Conservation (phyloP, 1,140 invertebrate genomes). For the Maconellicoccus hirsutus region DNA sequence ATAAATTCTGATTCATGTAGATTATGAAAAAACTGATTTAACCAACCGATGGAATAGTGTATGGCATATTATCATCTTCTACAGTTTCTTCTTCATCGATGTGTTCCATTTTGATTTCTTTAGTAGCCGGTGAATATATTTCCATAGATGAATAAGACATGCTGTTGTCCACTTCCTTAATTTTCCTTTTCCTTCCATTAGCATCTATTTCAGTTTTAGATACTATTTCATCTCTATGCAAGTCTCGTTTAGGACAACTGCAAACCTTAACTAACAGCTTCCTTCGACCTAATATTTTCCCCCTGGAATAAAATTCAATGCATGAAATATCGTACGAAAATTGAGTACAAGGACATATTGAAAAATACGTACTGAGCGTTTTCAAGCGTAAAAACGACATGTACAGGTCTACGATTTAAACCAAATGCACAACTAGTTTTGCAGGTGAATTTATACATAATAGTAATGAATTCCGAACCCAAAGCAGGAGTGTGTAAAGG, state of each 20-base stretch:
- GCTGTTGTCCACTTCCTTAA: constrained; percentile 11
- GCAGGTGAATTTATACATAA: constrained; percentile 65
- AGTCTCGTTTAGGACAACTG: constrained; percentile 70
- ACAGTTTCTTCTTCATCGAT: constrained; percentile 11
- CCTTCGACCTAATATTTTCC: constrained; percentile 49
- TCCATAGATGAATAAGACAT: background rate
- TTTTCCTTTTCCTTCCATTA: background rate
- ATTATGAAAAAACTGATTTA: background rate
- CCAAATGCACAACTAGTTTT: constrained; percentile 66
- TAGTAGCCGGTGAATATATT: background rate
- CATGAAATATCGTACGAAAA: background rate
- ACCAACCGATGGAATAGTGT: background rate
- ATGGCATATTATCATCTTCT: constrained; percentile 5
- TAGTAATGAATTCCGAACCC: constrained; percentile 27
- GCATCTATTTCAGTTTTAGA: constrained; percentile 10
- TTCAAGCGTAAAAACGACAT: constrained; percentile 67
- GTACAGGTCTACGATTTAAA: constrained; percentile 60
- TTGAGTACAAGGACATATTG: background rate
- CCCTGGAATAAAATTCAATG: constrained; percentile 35
- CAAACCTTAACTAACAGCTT: constrained; percentile 59
- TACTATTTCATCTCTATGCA: constrained; percentile 49
- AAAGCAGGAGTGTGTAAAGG: background rate
- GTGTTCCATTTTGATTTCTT: constrained; percentile 16
- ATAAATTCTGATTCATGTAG: background rate
- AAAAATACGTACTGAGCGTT: constrained; percentile 38